These are phyloP conservation scores for Metridium senile DNA, from an alignment of 92 coral and sea anemone species.

Conservation along the genomic window DNA sequence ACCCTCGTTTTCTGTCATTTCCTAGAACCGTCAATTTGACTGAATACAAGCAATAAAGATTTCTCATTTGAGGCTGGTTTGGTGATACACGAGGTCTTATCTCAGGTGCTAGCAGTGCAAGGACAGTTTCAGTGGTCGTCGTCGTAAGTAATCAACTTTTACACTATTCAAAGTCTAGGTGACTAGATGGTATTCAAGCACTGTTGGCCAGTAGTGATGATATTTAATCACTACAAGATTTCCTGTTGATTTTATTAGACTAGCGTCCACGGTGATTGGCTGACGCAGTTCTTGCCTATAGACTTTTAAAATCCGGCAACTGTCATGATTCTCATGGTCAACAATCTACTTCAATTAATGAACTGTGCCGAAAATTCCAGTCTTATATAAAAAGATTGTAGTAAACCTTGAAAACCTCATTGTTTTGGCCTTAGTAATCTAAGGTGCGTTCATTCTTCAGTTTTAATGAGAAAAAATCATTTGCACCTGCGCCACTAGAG, in stretches of 20 bases:
- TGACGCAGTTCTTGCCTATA: too few species aligned
- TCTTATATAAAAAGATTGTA: too few species aligned
- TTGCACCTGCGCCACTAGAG: too few species aligned
- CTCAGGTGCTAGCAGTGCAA: neutral
- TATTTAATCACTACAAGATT: neutral
- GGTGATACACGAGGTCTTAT: too few species aligned
- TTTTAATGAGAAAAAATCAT: too few species aligned
- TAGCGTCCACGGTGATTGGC: neutral
- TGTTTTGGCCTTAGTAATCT: too few species aligned
- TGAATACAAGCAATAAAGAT: neutral
- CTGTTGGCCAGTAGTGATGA: neutral
- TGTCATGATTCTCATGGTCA: neutral
- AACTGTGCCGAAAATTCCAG: too few species aligned
- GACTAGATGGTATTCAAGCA: neutral
- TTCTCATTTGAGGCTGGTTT: neutral
- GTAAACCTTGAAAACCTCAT: too few species aligned
- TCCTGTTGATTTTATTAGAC: slow-evolving; percentile 1
- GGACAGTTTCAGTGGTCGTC: neutral
- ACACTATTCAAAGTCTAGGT: neutral
- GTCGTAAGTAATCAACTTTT: neutral
- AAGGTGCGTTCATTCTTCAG: too few species aligned
- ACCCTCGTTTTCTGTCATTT: slow-evolving; percentile 3
- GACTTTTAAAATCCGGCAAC: neutral
- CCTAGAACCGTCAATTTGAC: neutral
- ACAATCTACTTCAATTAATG: neutral